Conservation (phyloP, 2,888 invertebrate species). For the Phaedon cochleariae region DNA sequence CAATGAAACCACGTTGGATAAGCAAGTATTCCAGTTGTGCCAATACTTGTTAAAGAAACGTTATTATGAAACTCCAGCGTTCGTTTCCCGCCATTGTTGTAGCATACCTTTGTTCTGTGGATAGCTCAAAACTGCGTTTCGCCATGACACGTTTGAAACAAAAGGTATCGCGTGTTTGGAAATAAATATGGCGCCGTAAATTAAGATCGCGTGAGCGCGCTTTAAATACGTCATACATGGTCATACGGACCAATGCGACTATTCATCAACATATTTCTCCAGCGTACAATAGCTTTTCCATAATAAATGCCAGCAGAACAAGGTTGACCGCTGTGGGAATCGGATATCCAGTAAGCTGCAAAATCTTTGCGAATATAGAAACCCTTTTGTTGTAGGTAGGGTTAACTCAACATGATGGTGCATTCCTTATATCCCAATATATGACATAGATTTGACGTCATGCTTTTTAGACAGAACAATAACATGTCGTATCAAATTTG, state of each 20-base stretch:
- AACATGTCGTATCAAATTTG: no score
- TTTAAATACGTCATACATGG: constrained; percentile 58
- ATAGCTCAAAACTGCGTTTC: constrained; percentile 54
- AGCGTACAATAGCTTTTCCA: constrained; percentile 22
- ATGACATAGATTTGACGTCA: no score
- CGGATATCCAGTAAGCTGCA: neutral
- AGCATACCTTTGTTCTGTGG: constrained; percentile 52
- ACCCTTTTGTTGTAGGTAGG: no score
- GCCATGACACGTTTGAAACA: constrained; percentile 63
- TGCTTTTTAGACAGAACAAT: no score
- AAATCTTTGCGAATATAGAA: no score
- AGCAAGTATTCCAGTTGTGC: neutral
- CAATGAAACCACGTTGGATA: no score
- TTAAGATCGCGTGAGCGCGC: constrained; percentile 63
- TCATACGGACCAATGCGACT: constrained; percentile 32
- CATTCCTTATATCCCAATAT: no score
- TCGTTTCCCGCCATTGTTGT: constrained; percentile 48
- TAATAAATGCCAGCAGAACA: neutral
- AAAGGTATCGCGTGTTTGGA: constrained; percentile 62
- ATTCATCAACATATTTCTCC: constrained; percentile 30
- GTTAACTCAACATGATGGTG: no score
- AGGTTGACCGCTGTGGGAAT: neutral
- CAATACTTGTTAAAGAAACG: constrained; percentile 20
- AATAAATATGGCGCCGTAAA: constrained; percentile 64
- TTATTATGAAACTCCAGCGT: constrained; percentile 31